Evolutionary conservation across 1,140 invertebrate species (phyloP), one percentile per base, ranked within the genome.

Genomic region (Leptopilina clavipes): DNA sequence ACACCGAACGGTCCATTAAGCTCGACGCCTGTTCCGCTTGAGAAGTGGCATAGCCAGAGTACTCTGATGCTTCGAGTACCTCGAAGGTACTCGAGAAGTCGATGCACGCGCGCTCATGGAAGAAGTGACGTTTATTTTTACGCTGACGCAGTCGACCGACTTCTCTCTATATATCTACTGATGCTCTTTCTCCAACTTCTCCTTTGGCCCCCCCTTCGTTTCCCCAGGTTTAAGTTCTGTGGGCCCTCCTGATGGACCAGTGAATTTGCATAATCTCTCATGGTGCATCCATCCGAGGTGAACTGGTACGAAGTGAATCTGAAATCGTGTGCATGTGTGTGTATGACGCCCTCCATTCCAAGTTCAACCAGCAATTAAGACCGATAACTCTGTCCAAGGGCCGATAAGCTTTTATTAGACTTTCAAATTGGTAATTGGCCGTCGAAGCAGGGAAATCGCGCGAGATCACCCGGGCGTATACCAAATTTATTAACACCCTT

Each of bases 341-440:
- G 72, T n/a, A n/a, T 65, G 76, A 79, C 25, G 77, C 37, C 75
- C 70, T 77, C 71, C 76, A 74, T 54, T 9, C 75, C 75, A 71
- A 56, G 59, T 78, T 78, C 76, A 76, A 79, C 78, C 75, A 43
- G 76, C 77, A 81, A 81, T 83, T 83, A 83, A 79, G 76, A 79
- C 78, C 81, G 77, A 82, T 82, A 80, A 78, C 77, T 74, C 59
- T 73, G 76, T 71, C 70, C 12, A 37, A 54, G 40, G 37, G 12
- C 56, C 75, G 79, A 79, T 76, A 75, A 79, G 74, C 75, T 79
- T 78, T 75, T 79, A 79, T 79, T 76, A 71, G 70, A 79, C 77
- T 79, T 79, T 76, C 72, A 76, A 79, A 79, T 79, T 79, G 77
- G 65, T 76, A 79, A 79, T 79, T 72, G 72, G 17, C 48, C 72